Base-by-base conservation (phyloP, 1,140 invertebrate genomes). In the Idris sp. region DNA sequence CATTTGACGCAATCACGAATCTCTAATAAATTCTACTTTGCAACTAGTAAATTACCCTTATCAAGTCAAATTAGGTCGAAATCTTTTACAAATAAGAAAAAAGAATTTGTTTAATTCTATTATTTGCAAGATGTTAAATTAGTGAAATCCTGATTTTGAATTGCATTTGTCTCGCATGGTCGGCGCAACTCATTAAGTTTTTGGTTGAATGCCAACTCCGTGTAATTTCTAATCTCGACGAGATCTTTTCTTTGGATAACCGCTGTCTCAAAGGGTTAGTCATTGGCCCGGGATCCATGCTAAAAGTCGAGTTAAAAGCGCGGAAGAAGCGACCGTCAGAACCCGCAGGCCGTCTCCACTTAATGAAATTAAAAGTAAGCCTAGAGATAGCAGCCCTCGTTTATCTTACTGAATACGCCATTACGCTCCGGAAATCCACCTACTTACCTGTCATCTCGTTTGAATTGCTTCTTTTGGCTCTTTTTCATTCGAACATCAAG, bases 361-460 rank as follows among this genome's bases (percentile, higher is more conserved):
- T 85, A 81, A 84, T 84, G 78, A 77, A 85, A 84, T 84, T 84
- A 83, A 84, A 83, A 84, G 78, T 83, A 84, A 82, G 82, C 77
- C 77, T 76, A 76, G 68, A 82, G 79, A 81, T 82, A 84, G 76
- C 49, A 48, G 69, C 67, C 53, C 41, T 59, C 76, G 74, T 83
- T 82, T 80, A 79, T 83, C 81, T 80, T 62, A 59, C 69, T 76
- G 80, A 83, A 80, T 83, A 79, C 76, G 54, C 76, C 35, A 64
- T 79, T 81, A 78, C 25, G 49, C 64, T 22, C 40, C 48, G 40
- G 40, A 69, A 80, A 64, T 81, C 51, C 53, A 54, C 59, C 35
- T 64, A 75, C 58, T 79, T 79, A 79, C 74, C 61, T 77, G 75
- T 72, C 79, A 68, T 49, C 35, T 28, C 15, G 25, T 35, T 36